phyloP scores from a whole-genome alignment of 2,113 vertebrate genomes.

The Zosterops lateralis region DNA sequence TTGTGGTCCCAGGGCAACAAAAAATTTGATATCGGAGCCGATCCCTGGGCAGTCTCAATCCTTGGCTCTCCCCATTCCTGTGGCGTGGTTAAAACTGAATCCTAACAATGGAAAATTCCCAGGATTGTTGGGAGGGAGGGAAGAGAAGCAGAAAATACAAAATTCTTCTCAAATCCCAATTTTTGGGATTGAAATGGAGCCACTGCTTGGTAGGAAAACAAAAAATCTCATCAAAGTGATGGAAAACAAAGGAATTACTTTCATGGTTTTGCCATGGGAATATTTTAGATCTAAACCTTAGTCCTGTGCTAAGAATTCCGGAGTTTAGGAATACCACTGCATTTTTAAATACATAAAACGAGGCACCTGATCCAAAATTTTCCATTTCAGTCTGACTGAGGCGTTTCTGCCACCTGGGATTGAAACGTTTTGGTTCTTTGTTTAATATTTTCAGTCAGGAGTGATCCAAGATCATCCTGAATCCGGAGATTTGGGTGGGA shows the following conservation, averaged over 20 bases:
- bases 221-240: background rate
- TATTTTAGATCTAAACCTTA: too few relatives aligned
- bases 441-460: background rate
- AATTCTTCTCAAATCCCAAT: background rate
- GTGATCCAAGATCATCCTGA: background rate
- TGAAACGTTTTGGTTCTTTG: background rate
- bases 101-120: background rate
- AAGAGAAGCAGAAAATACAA: background rate
- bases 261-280: too few relatives aligned
- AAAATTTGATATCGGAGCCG: background rate
- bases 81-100: background rate
- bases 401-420: background rate
- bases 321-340: too few relatives aligned
- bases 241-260: background rate
- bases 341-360: too few relatives aligned
- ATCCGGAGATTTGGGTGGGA: background rate
- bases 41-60: background rate
- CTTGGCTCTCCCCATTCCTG: background rate
- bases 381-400: background rate
- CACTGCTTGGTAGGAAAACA: background rate
- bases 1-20: background rate
- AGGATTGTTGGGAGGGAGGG: background rate
- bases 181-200: background rate
- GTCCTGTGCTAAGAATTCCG: too few relatives aligned
- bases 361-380: background rate